These are phyloP conservation scores for Leptocoma aspasia DNA, from an alignment of 2,113 vertebrate species.

Conservation along the genomic window DNA sequence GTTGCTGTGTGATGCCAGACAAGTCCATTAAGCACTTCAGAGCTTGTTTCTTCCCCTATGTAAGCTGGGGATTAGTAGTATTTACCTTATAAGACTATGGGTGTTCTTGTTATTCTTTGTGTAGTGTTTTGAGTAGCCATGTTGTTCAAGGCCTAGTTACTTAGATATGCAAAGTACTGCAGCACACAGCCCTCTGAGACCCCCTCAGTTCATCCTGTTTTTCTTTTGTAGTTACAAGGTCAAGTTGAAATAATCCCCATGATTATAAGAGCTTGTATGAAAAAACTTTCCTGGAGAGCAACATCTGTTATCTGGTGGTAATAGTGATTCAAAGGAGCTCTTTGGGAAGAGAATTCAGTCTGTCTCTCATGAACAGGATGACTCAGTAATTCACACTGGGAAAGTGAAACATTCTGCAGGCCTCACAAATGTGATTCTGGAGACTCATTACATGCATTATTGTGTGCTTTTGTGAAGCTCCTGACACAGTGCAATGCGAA, in stretches of 20 bases:
- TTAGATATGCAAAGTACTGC: not conserved
- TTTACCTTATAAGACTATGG: not conserved
- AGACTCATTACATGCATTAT: slow-evolving; percentile 8
- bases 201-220: not conserved
- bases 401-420: slow-evolving; percentile 25
- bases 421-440: slow-evolving; percentile 12
- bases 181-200: not conserved
- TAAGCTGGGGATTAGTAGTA: not conserved
- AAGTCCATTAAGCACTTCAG: not conserved
- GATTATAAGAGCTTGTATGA: not conserved
- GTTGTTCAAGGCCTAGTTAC: not conserved
- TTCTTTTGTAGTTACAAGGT: slow-evolving; percentile 3
- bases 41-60: not conserved
- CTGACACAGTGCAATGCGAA: not conserved
- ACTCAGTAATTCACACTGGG: slow-evolving; percentile 45
- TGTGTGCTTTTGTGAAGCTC: not conserved
- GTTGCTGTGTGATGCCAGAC: not conserved
- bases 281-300: slow-evolving; percentile 61
- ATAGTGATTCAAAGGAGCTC: slow-evolving; percentile 48
- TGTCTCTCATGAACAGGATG: slow-evolving; percentile 36
- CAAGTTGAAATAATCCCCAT: slow-evolving; percentile 19
- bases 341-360: slow-evolving; percentile 32
- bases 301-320: slow-evolving; percentile 52
- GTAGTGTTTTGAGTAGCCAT: not conserved
- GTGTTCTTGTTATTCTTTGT: not conserved